A percentile compares a stretch with the other conserved stretches of the same genome.
phyloP scores from a whole-genome alignment of 1,140 invertebrate species.

The Bicyclus anynana region DNA sequence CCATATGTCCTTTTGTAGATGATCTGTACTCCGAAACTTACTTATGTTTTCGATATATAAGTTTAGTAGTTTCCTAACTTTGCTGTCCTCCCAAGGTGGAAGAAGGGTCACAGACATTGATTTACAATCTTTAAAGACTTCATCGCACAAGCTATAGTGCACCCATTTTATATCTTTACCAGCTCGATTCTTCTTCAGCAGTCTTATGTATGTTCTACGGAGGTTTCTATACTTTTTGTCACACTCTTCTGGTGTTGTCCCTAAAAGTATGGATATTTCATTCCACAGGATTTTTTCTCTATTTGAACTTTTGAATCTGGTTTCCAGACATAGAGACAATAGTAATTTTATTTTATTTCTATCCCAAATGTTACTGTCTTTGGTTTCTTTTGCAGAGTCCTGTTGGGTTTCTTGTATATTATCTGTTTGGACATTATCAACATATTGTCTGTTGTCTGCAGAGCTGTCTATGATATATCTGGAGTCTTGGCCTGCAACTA shows the following conservation, averaged over 20 bases:
- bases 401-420: conserved; percentile 16
- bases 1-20: conserved; percentile 62
- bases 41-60: conserved; percentile 63
- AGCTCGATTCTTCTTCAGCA: conserved; percentile 57
- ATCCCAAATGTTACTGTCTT: conserved; percentile 57
- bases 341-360: conserved; percentile 55
- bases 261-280: conserved; percentile 47
- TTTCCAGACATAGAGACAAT: conserved; percentile 50
- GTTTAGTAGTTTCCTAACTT: conserved; percentile 45
- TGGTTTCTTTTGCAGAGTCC: conserved; percentile 20
- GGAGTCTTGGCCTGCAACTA: conserved; percentile 49
- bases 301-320: conserved; percentile 39
- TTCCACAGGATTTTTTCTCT: conserved; percentile 55
- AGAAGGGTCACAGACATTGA: conserved; percentile 39
- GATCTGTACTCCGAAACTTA: conserved; percentile 48
- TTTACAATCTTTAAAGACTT: conserved; percentile 61
- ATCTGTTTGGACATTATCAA: conserved; percentile 44
- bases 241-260: conserved; percentile 54
- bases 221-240: conserved; percentile 59
- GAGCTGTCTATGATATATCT: conserved; percentile 48
- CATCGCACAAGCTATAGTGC: conserved; percentile 58
- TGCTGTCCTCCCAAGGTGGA: conserved; percentile 62
- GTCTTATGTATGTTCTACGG: conserved; percentile 56
- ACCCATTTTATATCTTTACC: conserved; percentile 68
- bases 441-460: conserved; percentile 48